Evolutionary conservation across 2,888 invertebrate species (phyloP).

Genomic region (Lingula anatina): DNA sequence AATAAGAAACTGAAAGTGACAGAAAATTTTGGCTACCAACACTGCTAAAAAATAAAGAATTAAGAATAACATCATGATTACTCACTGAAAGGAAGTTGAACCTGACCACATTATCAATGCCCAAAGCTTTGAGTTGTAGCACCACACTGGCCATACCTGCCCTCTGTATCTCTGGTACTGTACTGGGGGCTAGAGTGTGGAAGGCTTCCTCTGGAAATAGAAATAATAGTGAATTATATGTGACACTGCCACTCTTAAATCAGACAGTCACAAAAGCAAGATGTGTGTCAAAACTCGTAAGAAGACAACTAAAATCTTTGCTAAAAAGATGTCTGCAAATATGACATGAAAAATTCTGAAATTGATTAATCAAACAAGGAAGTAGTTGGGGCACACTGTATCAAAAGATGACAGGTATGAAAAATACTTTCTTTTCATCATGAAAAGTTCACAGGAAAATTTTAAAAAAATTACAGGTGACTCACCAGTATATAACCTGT

Average conservation of each 20-base stretch:
- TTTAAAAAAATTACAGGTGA: background rate
- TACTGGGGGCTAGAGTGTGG: constrained; percentile 63
- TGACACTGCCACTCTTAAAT: background rate
- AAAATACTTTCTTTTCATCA: background rate
- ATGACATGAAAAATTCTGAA: too few relatives aligned
- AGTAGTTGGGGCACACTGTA: too few relatives aligned
- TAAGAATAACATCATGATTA: too few relatives aligned
- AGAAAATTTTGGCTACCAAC: too few relatives aligned
- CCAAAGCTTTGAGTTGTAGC: constrained; percentile 86
- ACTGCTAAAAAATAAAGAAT: too few relatives aligned
- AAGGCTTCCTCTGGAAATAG: constrained; percentile 64
- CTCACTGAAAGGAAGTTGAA: constrained; percentile 80
- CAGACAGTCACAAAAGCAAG: background rate
- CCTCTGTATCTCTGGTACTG: constrained; percentile 89
- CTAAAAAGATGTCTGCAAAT: background rate
- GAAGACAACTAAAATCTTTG: background rate
- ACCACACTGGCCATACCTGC: constrained; percentile 79
- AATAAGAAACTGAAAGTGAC: too few relatives aligned
- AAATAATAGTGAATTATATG: background rate
- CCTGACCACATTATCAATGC: constrained; percentile 82
- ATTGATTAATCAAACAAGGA: too few relatives aligned
- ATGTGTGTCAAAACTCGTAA: background rate
- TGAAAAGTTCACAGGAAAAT: background rate
- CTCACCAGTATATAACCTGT: constrained; percentile 37
- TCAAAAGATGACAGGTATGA: too few relatives aligned